Base-by-base conservation (phyloP, 2,113 vertebrate genomes). In the Bungarus multicinctus region DNA sequence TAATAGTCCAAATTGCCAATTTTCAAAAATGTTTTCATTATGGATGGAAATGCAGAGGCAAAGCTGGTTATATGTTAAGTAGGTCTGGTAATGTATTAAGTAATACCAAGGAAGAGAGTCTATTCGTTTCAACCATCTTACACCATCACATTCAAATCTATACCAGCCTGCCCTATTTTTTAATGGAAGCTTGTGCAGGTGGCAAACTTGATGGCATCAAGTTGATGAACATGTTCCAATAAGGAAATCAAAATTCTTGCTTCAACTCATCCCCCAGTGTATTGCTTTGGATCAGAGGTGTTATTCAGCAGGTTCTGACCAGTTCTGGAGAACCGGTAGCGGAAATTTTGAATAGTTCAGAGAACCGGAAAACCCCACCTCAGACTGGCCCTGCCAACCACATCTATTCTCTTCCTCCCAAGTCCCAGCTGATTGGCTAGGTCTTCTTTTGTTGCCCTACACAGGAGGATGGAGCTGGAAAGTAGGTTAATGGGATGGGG, bases 41-140 rank as follows among this genome's bases (percentile, higher is more conserved):
- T 94, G 95, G 95, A 95, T 94, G 95, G 96, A 22, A 96, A 95
- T 96, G 94, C 95, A 95, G 95, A 95, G 96, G 95, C 94, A 92
- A 95, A 5, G 25, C 12, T 47, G 92, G 95, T 93, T 94, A 94
- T 92, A 94, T 96, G 94, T 69, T 69, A 69, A 69, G 34, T 81
- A 81, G 69, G 34, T 6, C 69, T 34, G 14, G 69, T 81, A 20
- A 81, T 81, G 91, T 89, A 93, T 90, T 91, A 94, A 85, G 93
- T 94, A 94, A 90, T 95, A 89, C 96, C 93, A 94, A 92, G 94
- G 94, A 95, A 89, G 90, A 5, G 45, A 96, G 90, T 90, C 94
- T n/a, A 0, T 85, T 69, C 5, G 1, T 18, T 20, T 20, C 6
- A 39, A 81, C 34, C 34, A 3, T 87, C 20, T 25, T 14, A 27